These are phyloP conservation scores for Liopterus haemorrhoidalis DNA, from an alignment of 2,888 invertebrate species.

Conservation along the genomic window DNA sequence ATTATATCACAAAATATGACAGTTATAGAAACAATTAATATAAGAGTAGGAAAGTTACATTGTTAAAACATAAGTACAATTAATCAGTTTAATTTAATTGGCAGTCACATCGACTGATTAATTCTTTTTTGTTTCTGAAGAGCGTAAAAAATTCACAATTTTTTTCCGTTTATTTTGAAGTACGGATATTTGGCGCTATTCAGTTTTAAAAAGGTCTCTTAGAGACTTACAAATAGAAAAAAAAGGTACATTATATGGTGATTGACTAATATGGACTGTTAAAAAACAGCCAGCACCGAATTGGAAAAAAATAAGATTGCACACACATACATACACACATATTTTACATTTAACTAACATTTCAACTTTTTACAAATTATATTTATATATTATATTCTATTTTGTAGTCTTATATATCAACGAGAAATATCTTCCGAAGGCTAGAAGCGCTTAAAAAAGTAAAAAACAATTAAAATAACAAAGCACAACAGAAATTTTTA, in stretches of 20 bases:
- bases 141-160: neutral
- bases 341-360: no score
- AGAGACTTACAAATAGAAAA: constrained; percentile 37
- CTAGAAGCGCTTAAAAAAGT: neutral
- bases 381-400: constrained; percentile 44
- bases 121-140: neutral
- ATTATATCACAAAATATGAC: constrained; percentile 50
- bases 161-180: constrained; percentile 6
- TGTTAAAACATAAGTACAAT: constrained; percentile 14
- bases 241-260: constrained; percentile 18
- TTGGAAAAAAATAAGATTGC: constrained; percentile 16
- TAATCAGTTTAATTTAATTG: constrained; percentile 11
- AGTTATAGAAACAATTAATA: constrained; percentile 43
- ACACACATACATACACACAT: constrained; percentile 6
- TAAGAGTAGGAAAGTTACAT: constrained; percentile 16
- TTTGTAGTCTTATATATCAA: constrained; percentile 35
- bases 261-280: constrained; percentile 17
- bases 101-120: neutral
- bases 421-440: constrained; percentile 17
- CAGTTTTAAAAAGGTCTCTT: constrained; percentile 32
- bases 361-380: constrained; percentile 31
- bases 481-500: no score
- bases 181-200: constrained; percentile 21
- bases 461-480: constrained; percentile 11
- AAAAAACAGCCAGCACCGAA: constrained; percentile 17